Base-by-base conservation (phyloP, 2,797 vertebrate species). In the Coregonus ussuriensis region DNA sequence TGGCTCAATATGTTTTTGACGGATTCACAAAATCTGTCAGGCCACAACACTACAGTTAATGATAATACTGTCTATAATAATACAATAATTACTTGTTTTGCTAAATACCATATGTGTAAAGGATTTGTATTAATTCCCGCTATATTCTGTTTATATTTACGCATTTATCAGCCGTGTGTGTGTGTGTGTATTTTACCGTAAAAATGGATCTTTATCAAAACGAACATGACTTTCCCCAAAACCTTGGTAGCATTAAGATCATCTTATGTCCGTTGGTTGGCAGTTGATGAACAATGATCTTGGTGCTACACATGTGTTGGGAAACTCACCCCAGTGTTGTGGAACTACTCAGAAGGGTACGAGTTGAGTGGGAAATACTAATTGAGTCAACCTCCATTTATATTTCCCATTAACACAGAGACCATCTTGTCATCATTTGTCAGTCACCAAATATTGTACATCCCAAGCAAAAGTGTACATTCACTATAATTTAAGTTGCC, bases 401-500 rank as follows among this genome's bases (percentile, higher is more conserved):
- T 63, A 62, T 29, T 35, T 71, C 9, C 13, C 7, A 51, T 68
- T 71, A 1, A 56, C 47, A 66, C 63, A 54, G 76, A 33, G 59
- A 52, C 41, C 54, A 54, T 54, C 54, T 14, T 65, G 25, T 76
- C 21, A 74, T 14, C 29, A 71, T 71, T 63, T 62, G 41, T 35
- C 54, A 21, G 41, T 35, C 63, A 16, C 16, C 53, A 13, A 72
- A 25, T 73, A 76, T 70, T 74, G 51, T 80, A 80, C 86, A 87
- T 83, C 83, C 84, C 86, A 80, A 35, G 14, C 66, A 75, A 66
- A 83, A 56, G 54, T 80, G 69, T 85, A 81, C 37, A 9, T 71
- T 85, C 15, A 69, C 18, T 25, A 21, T 25, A 77, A 53, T 76
- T 35, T 75, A 31, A 51, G 21, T 75, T 62, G 37, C 71, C 15